Conservation (phyloP, 2,888 invertebrate species). For the Hirtodrosophila trivittata region DNA sequence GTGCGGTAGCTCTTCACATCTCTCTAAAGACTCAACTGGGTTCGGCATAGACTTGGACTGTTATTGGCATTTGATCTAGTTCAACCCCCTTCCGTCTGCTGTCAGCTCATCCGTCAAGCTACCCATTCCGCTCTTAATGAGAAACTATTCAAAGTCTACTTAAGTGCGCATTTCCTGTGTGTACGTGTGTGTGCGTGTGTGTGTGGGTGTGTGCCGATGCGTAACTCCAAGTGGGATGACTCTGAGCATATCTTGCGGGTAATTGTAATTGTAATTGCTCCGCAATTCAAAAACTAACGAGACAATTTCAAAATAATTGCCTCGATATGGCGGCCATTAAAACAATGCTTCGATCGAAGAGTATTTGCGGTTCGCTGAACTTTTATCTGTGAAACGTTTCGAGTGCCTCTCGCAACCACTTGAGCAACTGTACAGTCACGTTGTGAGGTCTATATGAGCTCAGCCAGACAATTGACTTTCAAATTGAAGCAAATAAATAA, state of each 20-base stretch:
- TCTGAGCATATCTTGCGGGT: constrained; percentile 58
- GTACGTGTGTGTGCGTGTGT: constrained; percentile 34
- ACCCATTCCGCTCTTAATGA: constrained; percentile 64
- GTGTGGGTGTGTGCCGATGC: constrained; percentile 64
- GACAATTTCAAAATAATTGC: constrained; percentile 79
- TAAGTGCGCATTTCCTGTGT: constrained; percentile 73
- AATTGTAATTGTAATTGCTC: constrained; percentile 71
- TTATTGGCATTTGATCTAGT: too few relatives aligned
- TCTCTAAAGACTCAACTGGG: too few relatives aligned
- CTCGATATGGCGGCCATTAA: constrained; percentile 68
- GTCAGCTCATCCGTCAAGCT: constrained; percentile 30
- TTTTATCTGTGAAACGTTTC: constrained; percentile 67
- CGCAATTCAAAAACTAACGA: constrained; percentile 69
- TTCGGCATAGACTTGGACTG: too few relatives aligned
- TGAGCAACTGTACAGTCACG: constrained; percentile 29
- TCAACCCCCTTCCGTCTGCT: constrained; percentile 22
- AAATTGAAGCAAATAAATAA: constrained; percentile 50
- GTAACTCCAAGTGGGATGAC: constrained; percentile 60
- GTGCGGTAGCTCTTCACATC: constrained; percentile 1
- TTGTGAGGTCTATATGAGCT: constrained; percentile 51
- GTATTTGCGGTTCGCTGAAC: constrained; percentile 73
- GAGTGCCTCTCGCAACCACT: constrained; percentile 48
- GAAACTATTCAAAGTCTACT: constrained; percentile 77
- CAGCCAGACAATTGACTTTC: neutral
- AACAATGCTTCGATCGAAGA: constrained; percentile 55